Base-by-base conservation (phyloP, 2,113 vertebrate species). In the Equus przewalskii region DNA sequence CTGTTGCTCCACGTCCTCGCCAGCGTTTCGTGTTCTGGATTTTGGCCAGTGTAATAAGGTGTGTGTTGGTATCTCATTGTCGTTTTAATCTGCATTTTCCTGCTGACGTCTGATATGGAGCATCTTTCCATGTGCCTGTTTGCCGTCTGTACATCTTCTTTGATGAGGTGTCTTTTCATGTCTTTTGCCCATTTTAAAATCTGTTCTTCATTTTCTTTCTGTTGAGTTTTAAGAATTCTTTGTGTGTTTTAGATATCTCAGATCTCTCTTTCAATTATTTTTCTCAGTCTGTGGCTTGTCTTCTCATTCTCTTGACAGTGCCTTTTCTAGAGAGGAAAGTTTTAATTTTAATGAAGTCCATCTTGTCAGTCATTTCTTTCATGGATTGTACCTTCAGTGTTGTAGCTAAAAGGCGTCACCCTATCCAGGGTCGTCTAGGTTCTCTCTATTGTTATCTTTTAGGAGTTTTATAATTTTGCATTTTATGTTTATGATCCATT, bases 101-200 rank as follows among this genome's bases (percentile, higher is more conserved):
- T 44, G 7, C 1, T 19, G 22, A 60, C 0, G 0, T 67, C 1
- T 15, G 78, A 51, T 1, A 0, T 0, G 60, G 64, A 11, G 0
- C 67, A 13, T 28, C 30, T 73, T 13, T 36, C 7, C 51, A 9
- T 12, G 24, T 26, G 56, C 30, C 60, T 1, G 3, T 4, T n/a
- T 64, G 46, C 67, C 11, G 19, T 16, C 44, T 26, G 76, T 8
- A 3, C 30, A 3, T 36, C 12, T 14, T 54, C 46, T 44, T 18
- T 10, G 28, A 7, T 60, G 36, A 79, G 22, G 46, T 28, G 4
- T 69, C 33, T 21, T 54, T 19, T 28, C 54, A 72, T 9, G 5
- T 33, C 12, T 51, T 85, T 64, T 28, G n/a, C 19, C 56, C n/a
- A 24, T 19, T 51, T 62, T 15, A n/a, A 41, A 62, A 22, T n/a